phyloP scores from a whole-genome alignment of 1,140 invertebrate genomes.

The Ostrea denselamellosa region DNA sequence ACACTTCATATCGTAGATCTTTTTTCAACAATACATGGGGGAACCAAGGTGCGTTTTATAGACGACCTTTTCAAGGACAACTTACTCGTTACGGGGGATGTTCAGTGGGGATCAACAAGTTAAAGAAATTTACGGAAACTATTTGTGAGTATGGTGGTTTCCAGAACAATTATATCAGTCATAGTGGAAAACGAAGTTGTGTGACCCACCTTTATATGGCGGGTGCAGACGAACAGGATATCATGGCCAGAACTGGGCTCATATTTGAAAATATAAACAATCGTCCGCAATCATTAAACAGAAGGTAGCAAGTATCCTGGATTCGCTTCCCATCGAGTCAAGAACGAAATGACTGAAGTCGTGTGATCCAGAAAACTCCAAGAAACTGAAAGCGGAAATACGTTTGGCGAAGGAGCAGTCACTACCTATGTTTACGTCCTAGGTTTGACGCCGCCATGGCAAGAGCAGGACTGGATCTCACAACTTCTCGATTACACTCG shows the following conservation, averaged over 20 bases:
- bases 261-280: background rate
- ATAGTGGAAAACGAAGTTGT: conserved; percentile 49
- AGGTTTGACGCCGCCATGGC: too few species aligned
- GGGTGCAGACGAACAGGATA: conserved; percentile 42
- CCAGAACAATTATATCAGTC: conserved; percentile 31
- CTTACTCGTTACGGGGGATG: conserved; percentile 25
- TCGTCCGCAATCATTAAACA: background rate
- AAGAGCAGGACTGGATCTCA: too few species aligned
- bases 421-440: too few species aligned
- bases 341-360: background rate
- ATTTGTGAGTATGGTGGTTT: conserved; percentile 41
- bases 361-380: too few species aligned
- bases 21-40: background rate
- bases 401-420: too few species aligned
- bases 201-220: conserved; percentile 38
- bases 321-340: background rate
- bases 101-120: conserved; percentile 40
- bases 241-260: conserved; percentile 42
- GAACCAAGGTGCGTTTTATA: conserved; percentile 11
- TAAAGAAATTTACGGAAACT: conserved; percentile 39
- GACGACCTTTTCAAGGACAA: background rate
- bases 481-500: too few species aligned
- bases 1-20: background rate
- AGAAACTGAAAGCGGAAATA: too few species aligned
- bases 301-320: background rate